Base-by-base conservation (phyloP, 2,113 vertebrate genomes). In the Phyllostomus discolor region DNA sequence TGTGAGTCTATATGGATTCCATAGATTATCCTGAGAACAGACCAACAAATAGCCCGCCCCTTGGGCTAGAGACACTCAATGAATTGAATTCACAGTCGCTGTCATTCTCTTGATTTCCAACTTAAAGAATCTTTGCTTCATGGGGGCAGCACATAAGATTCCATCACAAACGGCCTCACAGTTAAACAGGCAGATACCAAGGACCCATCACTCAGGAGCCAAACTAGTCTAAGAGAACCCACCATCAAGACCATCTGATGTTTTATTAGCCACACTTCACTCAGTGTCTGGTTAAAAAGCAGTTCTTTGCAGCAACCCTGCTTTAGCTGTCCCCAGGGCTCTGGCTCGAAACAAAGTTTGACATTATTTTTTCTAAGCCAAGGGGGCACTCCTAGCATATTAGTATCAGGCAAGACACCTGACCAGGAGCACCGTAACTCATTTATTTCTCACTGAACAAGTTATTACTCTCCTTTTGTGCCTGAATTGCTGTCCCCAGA, bases 361-460 rank as follows among this genome's bases (percentile, higher is more conserved):
- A 95, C 26, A 73, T 24, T 90, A 62, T 86, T 72, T 86, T 96
- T 92, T 70, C 35, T 87, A 94, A 91, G 84, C 64, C 94, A 91
- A 89, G 48, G 26, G 62, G 69, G n/a, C 70, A 78, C 75, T 90
- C 22, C 64, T 66, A 90, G 48, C 6, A 15, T 14, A 43, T 70
- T 78, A 48, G 24, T 78, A 64, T 70, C 69, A 70, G 52, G 69
- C 31, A 64, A 88, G 48, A 95, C 43, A 76, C 78, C 64, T 93
- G 38, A n/a, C 73, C 67, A 73, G 80, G 57, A 64, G 41, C 33
- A n/a, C 35, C 41, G 31, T 43, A 80, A 82, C 41, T 79, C 43
- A 67, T 64, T 94, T 89, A 82, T 86, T 93, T 85, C 31, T 82
- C 46, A n/a, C 14, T 70, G 80, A 93, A 88, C 75, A 95, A 80